Evolutionary conservation across 2,797 vertebrate genomes (phyloP).

Genomic region (Nyctalus aviator): DNA sequence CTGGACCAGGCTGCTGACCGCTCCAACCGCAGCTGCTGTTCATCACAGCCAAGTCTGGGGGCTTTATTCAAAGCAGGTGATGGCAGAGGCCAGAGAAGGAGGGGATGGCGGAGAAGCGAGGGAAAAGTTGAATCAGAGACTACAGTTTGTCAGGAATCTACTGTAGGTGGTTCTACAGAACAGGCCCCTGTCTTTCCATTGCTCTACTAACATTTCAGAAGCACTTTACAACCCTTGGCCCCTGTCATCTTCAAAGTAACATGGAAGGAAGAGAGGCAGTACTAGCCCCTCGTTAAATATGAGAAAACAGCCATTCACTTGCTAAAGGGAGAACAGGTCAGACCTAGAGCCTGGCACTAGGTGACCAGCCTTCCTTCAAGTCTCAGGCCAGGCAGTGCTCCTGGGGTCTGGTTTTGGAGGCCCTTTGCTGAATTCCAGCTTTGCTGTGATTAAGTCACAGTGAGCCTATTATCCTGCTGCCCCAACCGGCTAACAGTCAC

Average conservation of each 20-base stretch:
- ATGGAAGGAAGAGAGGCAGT: not conserved
- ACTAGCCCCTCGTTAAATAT: not conserved
- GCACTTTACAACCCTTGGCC: not conserved
- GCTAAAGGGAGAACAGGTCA: not conserved
- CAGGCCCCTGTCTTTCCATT: not conserved
- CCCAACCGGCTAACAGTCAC: not conserved
- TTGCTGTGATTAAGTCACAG: not conserved
- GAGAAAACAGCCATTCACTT: constrained; percentile 11
- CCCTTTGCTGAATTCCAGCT: not conserved
- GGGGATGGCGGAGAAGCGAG: not conserved
- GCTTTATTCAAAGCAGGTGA: constrained; percentile 70
- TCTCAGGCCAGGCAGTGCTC: not conserved
- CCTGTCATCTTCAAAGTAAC: not conserved
- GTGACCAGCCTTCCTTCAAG: no score
- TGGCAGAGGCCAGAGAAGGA: not conserved
- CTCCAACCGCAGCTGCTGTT: constrained; percentile 83
- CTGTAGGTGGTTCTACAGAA: not conserved
- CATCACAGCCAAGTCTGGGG: constrained; percentile 44
- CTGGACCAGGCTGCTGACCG: constrained; percentile 72
- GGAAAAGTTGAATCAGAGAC: constrained; percentile 60
- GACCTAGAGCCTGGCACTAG: not conserved
- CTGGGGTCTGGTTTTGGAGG: not conserved
- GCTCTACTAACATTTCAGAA: not conserved
- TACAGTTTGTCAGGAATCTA: not conserved
- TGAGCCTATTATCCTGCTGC: not conserved